Conservation (phyloP, 2,797 vertebrate species). For the Oreortyx pictus region DNA sequence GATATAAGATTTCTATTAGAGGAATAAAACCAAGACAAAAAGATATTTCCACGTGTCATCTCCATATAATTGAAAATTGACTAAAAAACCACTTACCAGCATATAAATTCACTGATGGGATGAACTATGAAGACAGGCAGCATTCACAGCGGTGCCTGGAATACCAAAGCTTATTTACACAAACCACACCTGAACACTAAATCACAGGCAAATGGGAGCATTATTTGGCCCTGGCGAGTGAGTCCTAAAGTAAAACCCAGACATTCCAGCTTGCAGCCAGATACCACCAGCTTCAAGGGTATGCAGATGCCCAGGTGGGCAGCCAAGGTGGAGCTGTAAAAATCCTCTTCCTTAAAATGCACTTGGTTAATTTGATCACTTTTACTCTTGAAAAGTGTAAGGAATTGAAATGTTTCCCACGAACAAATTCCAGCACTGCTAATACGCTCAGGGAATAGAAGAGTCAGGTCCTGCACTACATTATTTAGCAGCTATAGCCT, state of each 20-base stretch:
- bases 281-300: neutral
- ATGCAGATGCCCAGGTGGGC: fast-evolving
- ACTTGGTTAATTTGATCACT: neutral
- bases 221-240: neutral
- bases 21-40: neutral
- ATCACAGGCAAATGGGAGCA: neutral
- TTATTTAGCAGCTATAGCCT: neutral
- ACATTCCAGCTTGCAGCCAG: neutral
- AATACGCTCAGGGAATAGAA: neutral
- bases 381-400: neutral
- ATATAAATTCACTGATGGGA: neutral
- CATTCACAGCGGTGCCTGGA: neutral
- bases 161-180: neutral
- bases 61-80: neutral
- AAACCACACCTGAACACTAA: neutral
- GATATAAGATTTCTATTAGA: neutral
- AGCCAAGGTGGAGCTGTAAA: neutral
- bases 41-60: neutral
- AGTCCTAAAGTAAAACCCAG: neutral
- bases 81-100: neutral
- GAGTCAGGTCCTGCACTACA: fast-evolving
- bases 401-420: neutral
- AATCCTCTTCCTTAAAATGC: neutral
- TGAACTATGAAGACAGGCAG: neutral
- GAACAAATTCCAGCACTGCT: neutral